Percentiles rank a stretch among this genome's conserved stretches.
phyloP scores from a whole-genome alignment of 2,888 invertebrate species.

The Drosophila nr. perissopoda region DNA sequence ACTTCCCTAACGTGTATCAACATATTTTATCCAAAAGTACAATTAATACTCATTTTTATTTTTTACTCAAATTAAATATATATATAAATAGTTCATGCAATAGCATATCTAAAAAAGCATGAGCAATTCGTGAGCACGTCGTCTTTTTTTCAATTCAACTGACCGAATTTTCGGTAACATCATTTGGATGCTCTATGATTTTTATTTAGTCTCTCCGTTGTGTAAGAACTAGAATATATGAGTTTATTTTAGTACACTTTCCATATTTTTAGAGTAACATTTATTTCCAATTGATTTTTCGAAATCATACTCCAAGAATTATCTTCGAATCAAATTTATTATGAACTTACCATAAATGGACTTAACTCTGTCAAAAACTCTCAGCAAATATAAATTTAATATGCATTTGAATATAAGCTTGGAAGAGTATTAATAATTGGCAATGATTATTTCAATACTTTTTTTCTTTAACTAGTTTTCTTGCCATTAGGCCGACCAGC shows the following conservation, averaged over 20 bases:
- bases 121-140: conserved; percentile 7
- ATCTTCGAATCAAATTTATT: background rate
- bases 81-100: conserved; percentile 15
- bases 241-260: background rate
- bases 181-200: conserved; percentile 1
- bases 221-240: background rate
- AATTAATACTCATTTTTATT: conserved; percentile 10
- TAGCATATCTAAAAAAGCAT: background rate
- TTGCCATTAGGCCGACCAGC: background rate
- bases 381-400: background rate
- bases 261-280: background rate
- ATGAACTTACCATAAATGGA: background rate
- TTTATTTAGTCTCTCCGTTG: background rate
- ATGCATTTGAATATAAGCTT: background rate
- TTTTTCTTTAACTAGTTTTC: background rate
- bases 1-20: background rate
- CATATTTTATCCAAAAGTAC: background rate
- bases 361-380: background rate
- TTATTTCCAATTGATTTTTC: background rate
- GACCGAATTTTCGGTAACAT: conserved; percentile 12
- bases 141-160: conserved; percentile 12
- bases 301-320: background rate
- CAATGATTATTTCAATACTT: background rate
- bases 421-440: background rate
- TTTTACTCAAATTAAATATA: too few relatives aligned